Conservation (phyloP, 2,113 vertebrate genomes). For the Pantherophis guttatus region DNA sequence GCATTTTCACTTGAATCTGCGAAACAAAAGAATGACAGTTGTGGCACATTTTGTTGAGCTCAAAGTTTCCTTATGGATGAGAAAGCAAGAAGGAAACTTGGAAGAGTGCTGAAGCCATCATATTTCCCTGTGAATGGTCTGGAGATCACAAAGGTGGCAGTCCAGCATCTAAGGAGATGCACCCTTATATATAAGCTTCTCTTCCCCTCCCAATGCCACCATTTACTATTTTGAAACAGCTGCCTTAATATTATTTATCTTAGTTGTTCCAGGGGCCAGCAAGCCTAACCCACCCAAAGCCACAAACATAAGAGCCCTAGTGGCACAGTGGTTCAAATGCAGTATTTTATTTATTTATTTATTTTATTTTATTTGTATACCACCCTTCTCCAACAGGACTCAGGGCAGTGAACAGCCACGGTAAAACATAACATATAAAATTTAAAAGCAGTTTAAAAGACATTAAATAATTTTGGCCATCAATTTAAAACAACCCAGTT, state of each 20-base stretch:
- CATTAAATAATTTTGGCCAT: too few species aligned
- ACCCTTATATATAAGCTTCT: background rate
- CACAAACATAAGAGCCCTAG: background rate
- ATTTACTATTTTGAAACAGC: background rate
- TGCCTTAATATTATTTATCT: background rate
- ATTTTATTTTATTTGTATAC: too few species aligned
- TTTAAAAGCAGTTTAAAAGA: too few species aligned
- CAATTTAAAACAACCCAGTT: too few species aligned
- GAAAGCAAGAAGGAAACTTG: fast-evolving
- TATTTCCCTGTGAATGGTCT: fast-evolving
- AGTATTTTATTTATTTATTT: too few species aligned
- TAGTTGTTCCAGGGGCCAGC: background rate
- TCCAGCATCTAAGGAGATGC: background rate
- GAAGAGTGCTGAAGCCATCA: conserved; percentile 30
- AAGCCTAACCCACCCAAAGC: background rate
- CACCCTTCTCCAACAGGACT: too few species aligned
- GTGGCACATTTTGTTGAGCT: conserved; percentile 37
- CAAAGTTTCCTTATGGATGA: background rate
- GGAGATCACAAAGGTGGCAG: background rate
- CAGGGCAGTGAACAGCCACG: too few species aligned
- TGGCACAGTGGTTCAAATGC: background rate
- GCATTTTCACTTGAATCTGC: background rate
- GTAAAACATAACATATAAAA: too few species aligned
- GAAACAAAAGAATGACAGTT: conserved; percentile 28
- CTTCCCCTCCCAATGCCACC: background rate